A percentile compares a stretch with the other conserved stretches of the same genome.
phyloP scores from a whole-genome alignment of 2,113 vertebrate species.

The Fulmarus glacialis region DNA sequence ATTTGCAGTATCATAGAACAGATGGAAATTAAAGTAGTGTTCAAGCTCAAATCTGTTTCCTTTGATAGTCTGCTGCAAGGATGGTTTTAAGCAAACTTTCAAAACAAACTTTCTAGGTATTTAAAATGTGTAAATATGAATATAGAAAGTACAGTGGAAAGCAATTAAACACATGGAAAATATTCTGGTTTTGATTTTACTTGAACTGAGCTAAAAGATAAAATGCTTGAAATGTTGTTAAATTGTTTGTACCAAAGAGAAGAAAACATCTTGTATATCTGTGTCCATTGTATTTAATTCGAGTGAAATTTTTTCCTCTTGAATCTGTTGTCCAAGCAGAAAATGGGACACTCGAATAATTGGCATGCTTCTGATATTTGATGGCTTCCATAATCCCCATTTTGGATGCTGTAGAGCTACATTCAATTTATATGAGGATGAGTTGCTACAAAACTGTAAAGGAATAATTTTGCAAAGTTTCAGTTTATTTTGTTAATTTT shows the following conservation, averaged over 20 bases:
- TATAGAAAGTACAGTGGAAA: not conserved
- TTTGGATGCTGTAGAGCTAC: not conserved
- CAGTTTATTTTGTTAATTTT: not conserved
- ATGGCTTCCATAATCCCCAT: not conserved
- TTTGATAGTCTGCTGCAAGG: slow-evolving; percentile 3
- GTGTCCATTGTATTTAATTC: not conserved
- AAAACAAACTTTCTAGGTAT: slow-evolving; percentile 35
- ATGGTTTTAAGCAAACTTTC: slow-evolving; percentile 25
- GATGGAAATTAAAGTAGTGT: slow-evolving; percentile 36
- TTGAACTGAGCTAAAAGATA: not conserved
- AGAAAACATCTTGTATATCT: not conserved
- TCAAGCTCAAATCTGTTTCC: not conserved
- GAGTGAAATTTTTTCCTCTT: not conserved
- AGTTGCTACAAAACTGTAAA: not conserved
- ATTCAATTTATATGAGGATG: not conserved
- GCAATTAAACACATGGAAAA: not conserved
- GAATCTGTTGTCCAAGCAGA: not conserved
- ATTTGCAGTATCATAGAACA: slow-evolving; percentile 19
- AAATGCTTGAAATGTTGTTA: not conserved
- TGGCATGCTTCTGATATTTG: not conserved
- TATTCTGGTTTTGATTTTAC: slow-evolving; percentile 9
- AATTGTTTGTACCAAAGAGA: not conserved
- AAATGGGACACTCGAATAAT: not conserved
- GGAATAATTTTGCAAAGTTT: not conserved
- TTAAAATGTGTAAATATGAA: not conserved